A percentile compares a stretch with the other conserved stretches of the same genome.
phyloP scores from a whole-genome alignment of 2,113 vertebrate species.

The Daphoenositta chrysoptera region DNA sequence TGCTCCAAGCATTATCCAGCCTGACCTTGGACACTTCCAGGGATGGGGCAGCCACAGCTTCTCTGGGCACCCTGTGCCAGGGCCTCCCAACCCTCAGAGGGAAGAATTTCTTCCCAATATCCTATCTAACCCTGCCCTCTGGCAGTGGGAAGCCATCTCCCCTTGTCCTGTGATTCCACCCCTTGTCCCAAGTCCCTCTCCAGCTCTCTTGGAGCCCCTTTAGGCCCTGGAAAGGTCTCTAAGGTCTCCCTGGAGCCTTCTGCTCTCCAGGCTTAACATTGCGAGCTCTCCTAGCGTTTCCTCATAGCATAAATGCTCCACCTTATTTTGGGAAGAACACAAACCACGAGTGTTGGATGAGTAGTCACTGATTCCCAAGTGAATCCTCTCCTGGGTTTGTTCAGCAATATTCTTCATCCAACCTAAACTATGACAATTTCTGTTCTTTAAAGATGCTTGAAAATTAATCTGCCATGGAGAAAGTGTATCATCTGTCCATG shows the following conservation, averaged over 20 bases:
- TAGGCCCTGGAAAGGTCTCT: not conserved
- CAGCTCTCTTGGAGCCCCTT: not conserved
- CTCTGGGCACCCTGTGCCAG: not conserved
- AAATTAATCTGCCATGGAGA: not conserved
- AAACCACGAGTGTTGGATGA: not conserved
- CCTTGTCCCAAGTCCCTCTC: not conserved
- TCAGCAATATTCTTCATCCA: not conserved
- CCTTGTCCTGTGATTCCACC: not conserved
- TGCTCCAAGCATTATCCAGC: rapidly evolving
- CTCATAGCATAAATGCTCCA: not conserved
- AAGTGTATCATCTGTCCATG: not conserved
- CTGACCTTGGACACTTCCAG: not conserved
- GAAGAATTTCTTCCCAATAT: not conserved
- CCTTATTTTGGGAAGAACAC: not conserved
- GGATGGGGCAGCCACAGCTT: not conserved
- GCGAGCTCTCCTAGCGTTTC: not conserved
- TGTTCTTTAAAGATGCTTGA: not conserved
- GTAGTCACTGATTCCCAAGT: not conserved
- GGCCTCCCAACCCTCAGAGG: not conserved
- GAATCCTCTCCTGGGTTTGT: not conserved
- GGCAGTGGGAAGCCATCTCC: not conserved
- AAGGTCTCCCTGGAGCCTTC: not conserved
- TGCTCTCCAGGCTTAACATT: not conserved
- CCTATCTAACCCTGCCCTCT: not conserved
- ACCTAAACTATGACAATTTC: not conserved